Base-by-base conservation (phyloP, 2,113 vertebrate genomes). In the Helogale parvula region DNA sequence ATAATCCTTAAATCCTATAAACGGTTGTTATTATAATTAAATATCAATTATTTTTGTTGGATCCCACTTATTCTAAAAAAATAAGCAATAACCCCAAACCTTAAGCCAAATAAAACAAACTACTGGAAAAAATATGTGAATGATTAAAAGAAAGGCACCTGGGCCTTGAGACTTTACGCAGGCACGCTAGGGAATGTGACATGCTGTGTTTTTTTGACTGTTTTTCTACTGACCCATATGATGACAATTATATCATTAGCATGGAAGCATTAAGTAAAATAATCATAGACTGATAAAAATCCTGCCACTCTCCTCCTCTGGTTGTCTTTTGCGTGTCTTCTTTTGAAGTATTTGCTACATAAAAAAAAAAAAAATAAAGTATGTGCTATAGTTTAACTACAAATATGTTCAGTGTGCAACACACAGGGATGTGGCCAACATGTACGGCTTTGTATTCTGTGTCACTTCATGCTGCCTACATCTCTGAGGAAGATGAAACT, bases 361-460 rank as follows among this genome's bases (percentile, higher is more conserved):
- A 23, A 60, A 60, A 60, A 23, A 60, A 60, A 23, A n/a, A 23
- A 60, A 60, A 57, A 57, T 57, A 38, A 93, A 38, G 2, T 23
- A 0, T 25, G 14, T 41, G 71, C 9, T n/a, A 0, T 15, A 5
- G 12, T 31, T 71, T 71, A 50, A 29, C 45, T 3, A 11, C 74
- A 68, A 10, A 80, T 17, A 52, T 29, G 1, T 23, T 84, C 2
- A 25, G n/a, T 31, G 25, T 31, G 38, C n/a, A n/a, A 15, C 17
- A 1, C 9, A 7, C 7, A 69, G 7, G 29, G 33, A 19, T 13
- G 7, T 6, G 8, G 14, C 10, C 16, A 47, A 0, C 19, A 2
- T 10, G 33, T 19, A 10, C 7, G 21, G 31, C 4, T 19, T 54
- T 29, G 50, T 8, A 16, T 76, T 52, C n/a, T 2, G 0, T 0